phyloP scores from a whole-genome alignment of 2,113 vertebrate genomes.

The Calyptommatus sinebrachiatus region DNA sequence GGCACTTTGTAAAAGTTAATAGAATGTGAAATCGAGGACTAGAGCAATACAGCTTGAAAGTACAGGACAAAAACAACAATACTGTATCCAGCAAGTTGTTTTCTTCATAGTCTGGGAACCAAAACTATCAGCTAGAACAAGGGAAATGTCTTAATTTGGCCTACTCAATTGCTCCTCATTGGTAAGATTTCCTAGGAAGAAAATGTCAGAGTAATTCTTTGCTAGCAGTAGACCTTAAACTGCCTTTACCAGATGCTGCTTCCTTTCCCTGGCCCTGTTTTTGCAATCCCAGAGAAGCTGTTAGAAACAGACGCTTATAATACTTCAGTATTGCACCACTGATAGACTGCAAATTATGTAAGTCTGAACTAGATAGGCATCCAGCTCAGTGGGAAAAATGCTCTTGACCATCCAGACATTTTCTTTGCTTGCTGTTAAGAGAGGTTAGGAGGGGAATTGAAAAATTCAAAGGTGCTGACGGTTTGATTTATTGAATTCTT shows the following conservation, averaged over 20 bases:
- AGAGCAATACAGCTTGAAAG: neutral
- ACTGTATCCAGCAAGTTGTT: neutral
- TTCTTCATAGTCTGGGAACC: neutral
- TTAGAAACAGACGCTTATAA: neutral
- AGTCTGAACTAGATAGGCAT: neutral
- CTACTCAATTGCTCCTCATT: neutral
- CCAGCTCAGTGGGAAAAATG: neutral
- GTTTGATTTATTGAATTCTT: neutral
- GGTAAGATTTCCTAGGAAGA: neutral
- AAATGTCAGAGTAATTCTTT: neutral
- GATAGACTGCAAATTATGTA: neutral
- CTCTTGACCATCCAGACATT: neutral
- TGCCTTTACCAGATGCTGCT: neutral
- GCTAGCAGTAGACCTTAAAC: too few species aligned
- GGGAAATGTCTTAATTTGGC: neutral
- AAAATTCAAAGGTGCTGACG: neutral
- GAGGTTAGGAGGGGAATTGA: neutral
- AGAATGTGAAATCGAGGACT: neutral
- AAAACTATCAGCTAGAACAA: neutral
- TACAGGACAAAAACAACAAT: neutral
- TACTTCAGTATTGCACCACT: neutral
- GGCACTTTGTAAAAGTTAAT: slow-evolving; percentile 13
- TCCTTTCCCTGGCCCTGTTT: neutral
- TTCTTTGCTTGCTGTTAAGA: neutral
- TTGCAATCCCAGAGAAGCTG: neutral